Evolutionary conservation across 2,888 invertebrate species (phyloP), one percentile per base, ranked within the genome.

Genomic region (Lacanobia wlatinum): DNA sequence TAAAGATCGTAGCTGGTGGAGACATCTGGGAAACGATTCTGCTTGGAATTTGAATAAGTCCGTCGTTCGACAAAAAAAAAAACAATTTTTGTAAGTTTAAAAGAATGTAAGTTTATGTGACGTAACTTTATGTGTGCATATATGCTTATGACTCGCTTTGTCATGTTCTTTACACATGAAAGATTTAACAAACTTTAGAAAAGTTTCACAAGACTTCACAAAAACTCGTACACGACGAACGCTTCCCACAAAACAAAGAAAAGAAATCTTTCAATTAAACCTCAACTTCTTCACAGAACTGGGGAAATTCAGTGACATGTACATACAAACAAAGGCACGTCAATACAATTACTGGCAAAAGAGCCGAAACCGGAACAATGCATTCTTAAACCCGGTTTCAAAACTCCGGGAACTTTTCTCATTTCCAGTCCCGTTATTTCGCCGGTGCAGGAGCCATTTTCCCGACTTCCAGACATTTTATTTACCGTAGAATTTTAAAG

Each of bases 401-500:
- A 23, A 78, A 77, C 23, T 77, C 68, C 16, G 18, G 18, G 9
- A 34, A 76, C 52, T 85, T 84, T 80, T 73, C 80, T 80, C 85
- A 80, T 85, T 85, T 62, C 73, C 12, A 62, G 66, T 67, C 72
- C 10, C 60, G 61, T 60, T 70, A 70, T 76, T 78, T 73, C 65
- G 60, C 58, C 34, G 28, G 55, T 68, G 64, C 64, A 56, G 34
- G 50, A 64, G 60, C 76, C 63, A 76, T 79, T 73, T 70, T 53
- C 61, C 43, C 34, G 60, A 63, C 56, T 73, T 12, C 8, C n/a
- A 58, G 55, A 76, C 72, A 75, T 84, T 82, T 79, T 84, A 84
- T 82, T 82, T 77, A 76, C 83, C 28, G 58, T 68, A n/a, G 76
- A 73, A 75, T 74, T 84, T 82, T 75, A 73, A 82, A 79, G 74